Evolutionary conservation across 2,797 vertebrate genomes (phyloP).

Genomic region (Coendou prehensilis): DNA sequence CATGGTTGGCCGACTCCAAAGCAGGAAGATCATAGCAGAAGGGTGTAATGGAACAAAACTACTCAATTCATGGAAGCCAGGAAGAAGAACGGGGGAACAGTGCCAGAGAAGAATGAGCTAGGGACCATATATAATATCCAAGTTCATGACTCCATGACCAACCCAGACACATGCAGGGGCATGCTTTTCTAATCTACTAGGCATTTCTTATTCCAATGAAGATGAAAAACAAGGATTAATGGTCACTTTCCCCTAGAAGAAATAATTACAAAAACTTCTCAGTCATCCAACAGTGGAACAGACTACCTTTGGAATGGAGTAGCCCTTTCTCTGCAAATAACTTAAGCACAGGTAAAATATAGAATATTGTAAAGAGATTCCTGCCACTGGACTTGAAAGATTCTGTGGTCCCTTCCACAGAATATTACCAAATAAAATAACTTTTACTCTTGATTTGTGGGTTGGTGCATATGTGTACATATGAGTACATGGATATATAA

Average conservation of each 20-base stretch:
- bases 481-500: neutral
- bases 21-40: neutral
- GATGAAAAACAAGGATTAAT: neutral
- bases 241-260: neutral
- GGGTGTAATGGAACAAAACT: neutral
- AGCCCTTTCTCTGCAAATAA: neutral
- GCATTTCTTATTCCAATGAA: neutral
- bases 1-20: neutral
- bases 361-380: neutral
- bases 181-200: neutral
- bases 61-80: neutral
- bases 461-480: neutral
- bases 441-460: neutral
- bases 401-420: neutral
- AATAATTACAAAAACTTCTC: neutral
- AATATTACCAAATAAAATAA: constrained; percentile 16
- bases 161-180: neutral
- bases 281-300: neutral
- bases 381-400: neutral
- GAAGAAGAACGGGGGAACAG: neutral
- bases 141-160: neutral
- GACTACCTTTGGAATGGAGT: neutral
- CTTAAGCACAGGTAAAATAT: neutral
- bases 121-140: neutral
- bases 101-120: neutral